Evolutionary conservation across 2,113 vertebrate genomes (phyloP).

Genomic region (Salminus brasiliensis): DNA sequence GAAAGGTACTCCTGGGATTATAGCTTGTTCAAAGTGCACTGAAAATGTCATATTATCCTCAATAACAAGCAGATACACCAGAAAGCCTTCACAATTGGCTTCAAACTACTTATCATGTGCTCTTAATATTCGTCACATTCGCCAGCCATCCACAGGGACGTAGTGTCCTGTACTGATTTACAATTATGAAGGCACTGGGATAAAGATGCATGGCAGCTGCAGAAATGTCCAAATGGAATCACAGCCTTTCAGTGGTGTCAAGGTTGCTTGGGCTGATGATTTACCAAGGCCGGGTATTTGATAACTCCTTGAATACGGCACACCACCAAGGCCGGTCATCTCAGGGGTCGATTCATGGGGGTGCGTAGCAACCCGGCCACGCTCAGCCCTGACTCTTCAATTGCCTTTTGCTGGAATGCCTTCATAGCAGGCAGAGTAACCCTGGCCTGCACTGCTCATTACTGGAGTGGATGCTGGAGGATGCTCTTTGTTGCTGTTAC

Average conservation of each 20-base stretch:
- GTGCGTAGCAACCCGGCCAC: background rate
- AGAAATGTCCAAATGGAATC: constrained; percentile 36
- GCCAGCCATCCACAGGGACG: background rate
- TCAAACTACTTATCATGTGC: background rate
- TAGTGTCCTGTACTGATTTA: background rate
- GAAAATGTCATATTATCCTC: background rate
- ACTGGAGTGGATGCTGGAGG: background rate
- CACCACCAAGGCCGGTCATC: constrained; percentile 62
- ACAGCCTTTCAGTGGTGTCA: constrained; percentile 50
- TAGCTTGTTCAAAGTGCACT: background rate
- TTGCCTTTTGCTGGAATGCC: background rate
- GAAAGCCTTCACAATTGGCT: background rate
- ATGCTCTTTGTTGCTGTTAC: background rate
- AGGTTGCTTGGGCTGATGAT: constrained; percentile 71
- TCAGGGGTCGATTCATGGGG: constrained; percentile 40
- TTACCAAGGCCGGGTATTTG: constrained; percentile 74
- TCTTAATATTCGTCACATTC: background rate
- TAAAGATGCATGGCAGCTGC: constrained; percentile 25
- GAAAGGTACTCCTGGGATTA: background rate
- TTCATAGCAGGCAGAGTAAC: background rate
- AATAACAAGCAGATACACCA: background rate
- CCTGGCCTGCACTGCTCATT: background rate
- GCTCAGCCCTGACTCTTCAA: constrained; percentile 18
- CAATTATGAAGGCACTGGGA: background rate
- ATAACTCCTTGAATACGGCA: constrained; percentile 60